A percentile compares a stretch with the other conserved stretches of the same genome.
Evolutionary conservation across 2,888 invertebrate genomes (phyloP).

Genomic region (Terebella lapidaria): DNA sequence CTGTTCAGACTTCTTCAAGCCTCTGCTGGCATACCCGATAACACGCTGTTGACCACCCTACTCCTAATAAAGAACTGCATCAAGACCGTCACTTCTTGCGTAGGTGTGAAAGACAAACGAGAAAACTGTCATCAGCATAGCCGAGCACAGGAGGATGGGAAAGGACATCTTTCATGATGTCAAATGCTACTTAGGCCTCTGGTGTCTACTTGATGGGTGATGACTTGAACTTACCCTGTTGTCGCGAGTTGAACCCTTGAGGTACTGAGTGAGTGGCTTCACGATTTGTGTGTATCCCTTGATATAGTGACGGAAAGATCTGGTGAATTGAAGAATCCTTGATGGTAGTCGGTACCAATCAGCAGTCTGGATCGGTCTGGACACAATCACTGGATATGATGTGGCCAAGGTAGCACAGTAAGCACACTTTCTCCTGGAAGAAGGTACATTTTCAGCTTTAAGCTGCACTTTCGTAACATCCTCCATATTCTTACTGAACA

Average conservation of each 20-base stretch:
- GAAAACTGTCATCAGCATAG: neutral
- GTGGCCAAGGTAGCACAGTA: neutral
- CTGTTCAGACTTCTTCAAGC: neutral
- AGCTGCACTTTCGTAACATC: neutral
- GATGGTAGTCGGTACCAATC: neutral
- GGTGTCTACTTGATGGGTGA: neutral
- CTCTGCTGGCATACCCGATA: neutral
- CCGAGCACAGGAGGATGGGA: neutral
- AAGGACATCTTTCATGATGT: neutral
- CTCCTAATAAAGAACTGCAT: neutral
- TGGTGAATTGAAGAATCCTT: neutral
- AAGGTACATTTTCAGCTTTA: neutral
- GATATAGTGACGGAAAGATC: neutral
- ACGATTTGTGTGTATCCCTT: neutral
- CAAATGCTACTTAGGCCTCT: neutral
- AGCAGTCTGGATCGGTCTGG: neutral
- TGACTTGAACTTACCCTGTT: neutral
- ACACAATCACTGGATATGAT: neutral
- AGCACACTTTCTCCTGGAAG: neutral
- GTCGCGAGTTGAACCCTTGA: neutral
- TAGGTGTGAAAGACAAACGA: neutral
- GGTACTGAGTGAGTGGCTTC: neutral
- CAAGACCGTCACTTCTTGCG: neutral
- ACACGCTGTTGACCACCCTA: neutral
- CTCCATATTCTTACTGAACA: neutral